Conservation (phyloP, 2,888 invertebrate genomes). For the Oxystoma pomonae region DNA sequence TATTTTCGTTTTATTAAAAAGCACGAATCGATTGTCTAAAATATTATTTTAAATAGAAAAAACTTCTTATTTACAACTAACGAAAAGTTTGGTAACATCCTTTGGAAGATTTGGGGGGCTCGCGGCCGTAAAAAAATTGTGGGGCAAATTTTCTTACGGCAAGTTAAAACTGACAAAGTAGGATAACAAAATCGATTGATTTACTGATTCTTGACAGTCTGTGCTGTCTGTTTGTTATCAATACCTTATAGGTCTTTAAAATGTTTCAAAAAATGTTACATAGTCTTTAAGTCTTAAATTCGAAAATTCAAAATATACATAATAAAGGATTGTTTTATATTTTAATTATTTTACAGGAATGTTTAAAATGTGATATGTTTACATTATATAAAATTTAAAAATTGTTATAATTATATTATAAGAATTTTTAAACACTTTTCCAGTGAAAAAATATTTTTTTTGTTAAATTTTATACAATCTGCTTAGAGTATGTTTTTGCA, state of each 20-base stretch:
- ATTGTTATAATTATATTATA: not conserved
- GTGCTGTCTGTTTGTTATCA: not conserved
- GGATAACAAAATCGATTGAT: not conserved
- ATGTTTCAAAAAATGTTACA: not conserved
- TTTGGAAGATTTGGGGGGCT: too few species aligned
- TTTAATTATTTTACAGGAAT: not conserved
- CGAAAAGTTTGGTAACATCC: not conserved
- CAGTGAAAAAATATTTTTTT: not conserved
- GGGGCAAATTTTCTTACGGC: not conserved
- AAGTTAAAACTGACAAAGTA: not conserved
- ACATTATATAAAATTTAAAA: not conserved
- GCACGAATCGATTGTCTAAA: not conserved
- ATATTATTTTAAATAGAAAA: not conserved
- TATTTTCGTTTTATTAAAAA: too few species aligned
- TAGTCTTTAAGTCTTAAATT: not conserved
- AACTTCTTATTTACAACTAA: not conserved
- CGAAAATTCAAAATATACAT: not conserved
- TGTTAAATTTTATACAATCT: not conserved
- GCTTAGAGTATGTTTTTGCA: not conserved
- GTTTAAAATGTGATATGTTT: not conserved
- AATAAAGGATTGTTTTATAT: not conserved
- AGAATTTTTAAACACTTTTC: not conserved
- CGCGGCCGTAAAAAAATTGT: not conserved
- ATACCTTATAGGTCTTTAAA: not conserved
- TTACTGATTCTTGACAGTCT: too few species aligned